Evolutionary conservation across 2,888 invertebrate genomes (phyloP).

Genomic region (Neoitamus cyanurus): DNA sequence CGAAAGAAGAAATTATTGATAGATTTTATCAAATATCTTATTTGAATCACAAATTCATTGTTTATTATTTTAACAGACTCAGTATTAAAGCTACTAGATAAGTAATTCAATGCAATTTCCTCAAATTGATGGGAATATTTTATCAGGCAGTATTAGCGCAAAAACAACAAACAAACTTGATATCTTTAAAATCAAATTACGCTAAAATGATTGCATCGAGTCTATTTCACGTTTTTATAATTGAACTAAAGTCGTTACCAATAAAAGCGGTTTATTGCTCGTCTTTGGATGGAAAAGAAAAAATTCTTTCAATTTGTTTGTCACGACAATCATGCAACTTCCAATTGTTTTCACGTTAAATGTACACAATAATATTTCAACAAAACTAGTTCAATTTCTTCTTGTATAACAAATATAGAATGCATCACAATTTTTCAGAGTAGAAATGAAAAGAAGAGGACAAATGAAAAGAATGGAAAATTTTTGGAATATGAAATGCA

Average conservation of each 20-base stretch:
- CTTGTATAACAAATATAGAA: conserved; percentile 23
- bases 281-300: conserved; percentile 28
- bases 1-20: too few species aligned
- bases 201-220: conserved; percentile 1
- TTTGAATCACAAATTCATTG: too few species aligned
- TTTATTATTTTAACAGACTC: too few species aligned
- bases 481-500: conserved; percentile 40
- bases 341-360: conserved; percentile 28
- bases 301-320: conserved; percentile 44
- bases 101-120: too few species aligned
- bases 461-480: neutral
- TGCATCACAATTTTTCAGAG: conserved; percentile 41
- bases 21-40: neutral
- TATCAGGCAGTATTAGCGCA: neutral
- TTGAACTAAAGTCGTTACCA: conserved; percentile 3
- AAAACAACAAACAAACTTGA: neutral
- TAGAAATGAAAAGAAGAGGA: conserved; percentile 23
- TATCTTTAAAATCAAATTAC: neutral
- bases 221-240: neutral
- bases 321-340: conserved; percentile 44
- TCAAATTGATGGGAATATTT: too few species aligned
- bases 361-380: conserved; percentile 16
- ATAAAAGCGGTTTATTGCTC: neutral
- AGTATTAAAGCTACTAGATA: too few species aligned
- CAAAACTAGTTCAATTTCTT: conserved; percentile 25